These are phyloP conservation scores for Aselliscus stoliczkanus DNA, from an alignment of 2,797 vertebrate species.

Conservation along the genomic window DNA sequence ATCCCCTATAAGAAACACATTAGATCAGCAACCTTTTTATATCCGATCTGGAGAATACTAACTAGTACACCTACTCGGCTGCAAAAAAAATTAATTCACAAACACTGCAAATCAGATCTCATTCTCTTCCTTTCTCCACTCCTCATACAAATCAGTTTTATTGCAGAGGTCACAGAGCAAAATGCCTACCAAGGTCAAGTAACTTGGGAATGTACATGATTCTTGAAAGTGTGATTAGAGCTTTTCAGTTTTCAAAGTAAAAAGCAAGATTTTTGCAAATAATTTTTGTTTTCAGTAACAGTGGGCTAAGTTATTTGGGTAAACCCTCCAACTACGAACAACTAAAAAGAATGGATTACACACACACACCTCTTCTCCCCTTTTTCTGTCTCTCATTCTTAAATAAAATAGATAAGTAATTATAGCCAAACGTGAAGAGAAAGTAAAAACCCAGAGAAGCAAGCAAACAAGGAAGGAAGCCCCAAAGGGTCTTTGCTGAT, in stretches of 20 bases:
- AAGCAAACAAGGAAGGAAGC: neutral
- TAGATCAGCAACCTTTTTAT: neutral
- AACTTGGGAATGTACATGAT: neutral
- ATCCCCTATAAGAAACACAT: neutral
- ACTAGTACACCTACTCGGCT: neutral
- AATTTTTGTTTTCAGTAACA: conserved; percentile 16
- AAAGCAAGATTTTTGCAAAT: neutral
- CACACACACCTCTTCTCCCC: neutral
- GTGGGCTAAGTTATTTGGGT: neutral
- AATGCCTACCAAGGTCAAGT: neutral
- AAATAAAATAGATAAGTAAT: neutral
- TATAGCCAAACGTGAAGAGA: neutral
- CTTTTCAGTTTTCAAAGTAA: conserved; percentile 4
- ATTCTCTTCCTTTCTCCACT: neutral
- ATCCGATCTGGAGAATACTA: neutral
- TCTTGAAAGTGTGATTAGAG: neutral
- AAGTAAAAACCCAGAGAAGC: neutral
- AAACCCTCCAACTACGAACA: neutral
- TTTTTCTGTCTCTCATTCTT: neutral
- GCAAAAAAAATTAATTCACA: neutral
- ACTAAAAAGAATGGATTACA: neutral
- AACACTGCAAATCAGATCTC: neutral
- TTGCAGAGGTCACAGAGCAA: conserved; percentile 15
- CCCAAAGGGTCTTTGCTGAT: neutral
- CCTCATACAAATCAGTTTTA: neutral